These are phyloP conservation scores for Apamea sordens DNA, from an alignment of 2,888 invertebrate genomes.

Conservation along the genomic window DNA sequence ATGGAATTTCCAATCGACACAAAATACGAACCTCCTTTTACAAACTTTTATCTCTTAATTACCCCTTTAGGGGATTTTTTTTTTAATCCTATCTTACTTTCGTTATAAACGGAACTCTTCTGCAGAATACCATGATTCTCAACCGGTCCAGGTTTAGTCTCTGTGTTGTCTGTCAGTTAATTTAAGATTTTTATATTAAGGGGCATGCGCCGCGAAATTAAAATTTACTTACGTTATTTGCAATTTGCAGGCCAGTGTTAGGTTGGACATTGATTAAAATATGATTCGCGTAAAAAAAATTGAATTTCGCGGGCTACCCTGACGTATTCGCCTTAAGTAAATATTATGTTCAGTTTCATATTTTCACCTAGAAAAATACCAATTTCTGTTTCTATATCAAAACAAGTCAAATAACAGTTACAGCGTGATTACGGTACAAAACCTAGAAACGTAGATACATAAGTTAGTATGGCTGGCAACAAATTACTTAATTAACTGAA, in stretches of 20 bases:
- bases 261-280: too few species aligned
- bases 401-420: not conserved
- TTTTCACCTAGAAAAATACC: not conserved
- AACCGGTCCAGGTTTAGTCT: not conserved
- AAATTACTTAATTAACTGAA: constrained; percentile 8
- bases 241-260: too few species aligned
- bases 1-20: not conserved
- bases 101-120: not conserved
- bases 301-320: too few species aligned
- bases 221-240: too few species aligned
- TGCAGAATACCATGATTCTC: not conserved
- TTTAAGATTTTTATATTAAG: not conserved
- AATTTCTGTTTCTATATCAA: not conserved
- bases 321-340: too few species aligned
- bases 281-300: too few species aligned
- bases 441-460: not conserved
- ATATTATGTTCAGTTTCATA: not conserved
- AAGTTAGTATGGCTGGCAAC: not conserved
- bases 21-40: not conserved
- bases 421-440: not conserved
- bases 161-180: not conserved
- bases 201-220: too few species aligned
- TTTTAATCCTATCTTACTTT: not conserved
- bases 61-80: not conserved
- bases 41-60: not conserved